Conservation (phyloP, 2,797 vertebrate genomes). For the Dromococcyx pavoninus region DNA sequence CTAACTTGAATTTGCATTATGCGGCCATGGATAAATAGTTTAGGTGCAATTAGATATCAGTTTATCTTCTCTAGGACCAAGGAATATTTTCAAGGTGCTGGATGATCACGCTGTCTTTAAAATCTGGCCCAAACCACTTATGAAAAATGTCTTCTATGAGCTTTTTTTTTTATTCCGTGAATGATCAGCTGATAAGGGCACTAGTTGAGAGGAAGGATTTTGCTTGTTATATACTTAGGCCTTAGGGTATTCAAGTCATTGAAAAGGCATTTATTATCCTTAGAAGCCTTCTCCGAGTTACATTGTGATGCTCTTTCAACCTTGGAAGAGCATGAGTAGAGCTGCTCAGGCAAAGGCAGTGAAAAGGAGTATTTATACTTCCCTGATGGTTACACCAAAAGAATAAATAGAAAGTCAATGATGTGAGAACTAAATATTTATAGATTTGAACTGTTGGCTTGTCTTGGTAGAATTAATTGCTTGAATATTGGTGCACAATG, state of each 20-base stretch:
- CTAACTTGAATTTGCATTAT: neutral
- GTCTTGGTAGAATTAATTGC: constrained; percentile 59
- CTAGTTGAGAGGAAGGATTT: neutral
- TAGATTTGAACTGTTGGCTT: constrained; percentile 37
- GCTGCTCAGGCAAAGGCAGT: neutral
- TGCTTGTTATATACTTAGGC: neutral
- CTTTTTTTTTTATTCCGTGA: neutral
- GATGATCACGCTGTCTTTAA: neutral
- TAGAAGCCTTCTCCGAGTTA: neutral
- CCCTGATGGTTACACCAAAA: neutral
- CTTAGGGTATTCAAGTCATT: neutral
- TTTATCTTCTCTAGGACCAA: neutral
- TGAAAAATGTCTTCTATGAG: neutral
- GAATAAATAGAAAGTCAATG: constrained; percentile 23
- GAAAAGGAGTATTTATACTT: neutral
- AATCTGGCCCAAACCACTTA: neutral
- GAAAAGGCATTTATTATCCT: constrained; percentile 5
- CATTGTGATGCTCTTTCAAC: neutral
- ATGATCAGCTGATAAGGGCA: neutral
- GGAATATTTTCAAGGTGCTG: neutral
- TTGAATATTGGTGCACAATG: constrained; percentile 44
- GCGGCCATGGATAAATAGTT: neutral
- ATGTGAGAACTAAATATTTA: constrained; percentile 66
- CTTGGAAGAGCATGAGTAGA: neutral
- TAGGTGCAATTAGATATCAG: neutral